These are phyloP conservation scores for Proterorhinus semilunaris DNA, from an alignment of 2,113 vertebrate species.

Conservation along the genomic window DNA sequence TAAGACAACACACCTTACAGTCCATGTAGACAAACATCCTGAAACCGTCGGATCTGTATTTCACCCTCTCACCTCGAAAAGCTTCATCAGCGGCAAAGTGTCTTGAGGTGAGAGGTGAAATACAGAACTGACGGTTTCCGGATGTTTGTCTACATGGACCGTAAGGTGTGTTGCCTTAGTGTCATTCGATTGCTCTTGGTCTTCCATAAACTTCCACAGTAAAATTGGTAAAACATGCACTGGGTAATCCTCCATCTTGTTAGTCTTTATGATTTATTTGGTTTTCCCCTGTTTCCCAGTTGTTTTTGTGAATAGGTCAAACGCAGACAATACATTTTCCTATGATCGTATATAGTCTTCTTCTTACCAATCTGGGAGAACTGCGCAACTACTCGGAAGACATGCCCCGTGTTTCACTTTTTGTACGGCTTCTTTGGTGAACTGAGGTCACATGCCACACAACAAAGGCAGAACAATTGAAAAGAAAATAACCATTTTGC, in stretches of 20 bases:
- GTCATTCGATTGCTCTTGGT: background rate
- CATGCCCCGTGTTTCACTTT: background rate
- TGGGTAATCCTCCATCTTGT: background rate
- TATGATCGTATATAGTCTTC: background rate
- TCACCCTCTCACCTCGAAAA: too few species aligned
- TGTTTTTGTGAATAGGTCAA: background rate
- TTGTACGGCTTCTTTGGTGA: background rate
- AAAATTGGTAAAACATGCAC: background rate
- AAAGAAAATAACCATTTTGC: background rate
- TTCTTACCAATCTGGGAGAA: too few species aligned
- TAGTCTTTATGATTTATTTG: background rate
- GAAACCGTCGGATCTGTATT: too few species aligned
- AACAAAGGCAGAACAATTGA: background rate
- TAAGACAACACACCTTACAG: background rate
- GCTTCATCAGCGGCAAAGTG: too few species aligned
- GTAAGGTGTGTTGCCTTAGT: background rate
- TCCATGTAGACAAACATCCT: background rate
- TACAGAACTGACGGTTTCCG: too few species aligned
- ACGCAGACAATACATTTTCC: background rate
- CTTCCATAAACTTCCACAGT: background rate
- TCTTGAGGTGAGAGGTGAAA: too few species aligned
- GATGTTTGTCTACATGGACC: background rate
- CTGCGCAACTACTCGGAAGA: too few species aligned
- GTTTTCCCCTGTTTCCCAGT: too few species aligned
- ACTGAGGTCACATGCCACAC: background rate